Base-by-base conservation (phyloP, 2,113 vertebrate species). In the Echinops telfairi region DNA sequence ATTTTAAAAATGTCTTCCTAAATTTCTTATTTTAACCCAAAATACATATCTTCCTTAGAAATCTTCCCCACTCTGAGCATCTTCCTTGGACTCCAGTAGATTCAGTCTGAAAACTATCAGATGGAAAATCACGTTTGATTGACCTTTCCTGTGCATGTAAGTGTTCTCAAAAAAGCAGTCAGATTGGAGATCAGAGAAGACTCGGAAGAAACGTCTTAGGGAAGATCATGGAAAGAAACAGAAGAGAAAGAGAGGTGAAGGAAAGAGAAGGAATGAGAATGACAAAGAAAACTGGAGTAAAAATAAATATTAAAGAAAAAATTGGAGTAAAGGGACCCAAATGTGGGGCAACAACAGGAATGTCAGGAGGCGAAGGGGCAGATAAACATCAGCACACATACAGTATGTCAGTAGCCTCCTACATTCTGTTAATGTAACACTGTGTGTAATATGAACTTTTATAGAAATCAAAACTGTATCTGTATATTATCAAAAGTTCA, bases 111-210 rank as follows among this genome's bases (percentile, higher is more conserved):
- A 94, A 93, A 31, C 38, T 68, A 68, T 47, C 23, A 83, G 10
- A 58, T 79, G 29, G 36, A 31, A 89, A 87, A 36, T 82, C 84
- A 64, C 38, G 84, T 84, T 92, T 71, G 36, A 90, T 27, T 86
- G 83, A 76, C 36, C 47, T 53, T 14, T 53, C 47, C 22, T 96
- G 58, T 94, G 83, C 77, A 81, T 83, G 22, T 90, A 36, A 89
- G 62, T 76, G 47, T 94, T 89, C 36, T 90, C 64, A 33, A 77
- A 96, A 53, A 89, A 86, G 76, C 83, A 82, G 29, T 20, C n/a
- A 71, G 57, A 64, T 0, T 38, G 36, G 71, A 66, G 53, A 58
- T 12, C 16, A 62, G 40, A 87, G 78, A 23, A 40, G 23, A 60
- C 33, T 4, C 66, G 57, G 53, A 92, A 27, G 64, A 89, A 60